Conservation (phyloP, 2,113 vertebrate species). For the Erythrolamprus reginae region DNA sequence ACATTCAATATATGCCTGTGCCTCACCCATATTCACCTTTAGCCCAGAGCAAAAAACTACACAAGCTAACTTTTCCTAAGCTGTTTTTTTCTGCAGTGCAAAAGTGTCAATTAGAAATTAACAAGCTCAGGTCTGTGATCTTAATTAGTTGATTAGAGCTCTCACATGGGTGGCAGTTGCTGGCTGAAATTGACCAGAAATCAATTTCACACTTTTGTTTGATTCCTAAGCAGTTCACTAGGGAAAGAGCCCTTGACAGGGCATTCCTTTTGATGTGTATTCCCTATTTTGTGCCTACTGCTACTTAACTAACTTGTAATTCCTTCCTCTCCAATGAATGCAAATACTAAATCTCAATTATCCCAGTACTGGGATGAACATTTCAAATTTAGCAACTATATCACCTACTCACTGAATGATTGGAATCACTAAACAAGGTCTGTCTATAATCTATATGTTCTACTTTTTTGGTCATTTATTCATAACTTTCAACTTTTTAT, state of each 20-base stretch:
- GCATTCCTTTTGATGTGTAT: neutral
- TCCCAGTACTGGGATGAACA: neutral
- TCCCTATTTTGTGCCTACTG: neutral
- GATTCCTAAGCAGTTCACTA: neutral
- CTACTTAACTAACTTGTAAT: neutral
- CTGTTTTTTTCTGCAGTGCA: neutral
- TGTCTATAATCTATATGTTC: neutral
- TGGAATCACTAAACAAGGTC: neutral
- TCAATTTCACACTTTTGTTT: neutral
- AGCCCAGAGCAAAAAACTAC: neutral
- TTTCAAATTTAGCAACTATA: neutral
- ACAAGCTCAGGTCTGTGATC: neutral
- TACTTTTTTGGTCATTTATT: neutral
- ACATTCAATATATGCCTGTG: neutral
- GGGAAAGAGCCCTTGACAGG: neutral
- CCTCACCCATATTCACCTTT: neutral
- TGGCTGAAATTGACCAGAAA: neutral
- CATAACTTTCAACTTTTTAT: neutral
- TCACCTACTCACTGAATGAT: neutral
- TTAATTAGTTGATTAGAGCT: neutral
- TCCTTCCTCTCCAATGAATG: neutral
- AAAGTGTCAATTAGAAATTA: neutral
- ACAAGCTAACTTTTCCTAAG: neutral
- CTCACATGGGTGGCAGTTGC: neutral
- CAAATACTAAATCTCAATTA: neutral